Percentiles rank a stretch among this genome's conserved stretches.
Evolutionary conservation across 2,888 invertebrate genomes (phyloP).

Genomic region (Oscheius onirici): DNA sequence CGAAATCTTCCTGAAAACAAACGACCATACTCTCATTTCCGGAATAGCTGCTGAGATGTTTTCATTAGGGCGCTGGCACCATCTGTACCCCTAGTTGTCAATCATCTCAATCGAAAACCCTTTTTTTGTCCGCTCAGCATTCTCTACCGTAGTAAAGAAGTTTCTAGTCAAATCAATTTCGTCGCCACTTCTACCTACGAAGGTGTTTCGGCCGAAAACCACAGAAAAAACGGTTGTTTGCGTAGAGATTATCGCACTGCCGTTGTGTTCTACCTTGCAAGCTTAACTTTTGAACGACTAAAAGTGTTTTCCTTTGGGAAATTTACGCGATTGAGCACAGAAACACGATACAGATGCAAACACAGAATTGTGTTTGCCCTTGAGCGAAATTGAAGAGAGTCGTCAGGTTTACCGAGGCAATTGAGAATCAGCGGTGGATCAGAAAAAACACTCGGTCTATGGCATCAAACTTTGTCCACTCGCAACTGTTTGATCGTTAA

Average conservation of each 20-base stretch:
- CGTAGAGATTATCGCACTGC: constrained; percentile 25
- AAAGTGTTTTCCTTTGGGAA: not conserved
- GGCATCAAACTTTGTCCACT: not conserved
- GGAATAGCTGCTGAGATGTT: not conserved
- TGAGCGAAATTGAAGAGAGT: constrained; percentile 27
- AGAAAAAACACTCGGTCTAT: not conserved
- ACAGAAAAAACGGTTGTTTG: constrained; percentile 17
- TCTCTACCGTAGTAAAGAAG: too few species aligned
- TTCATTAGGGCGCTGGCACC: not conserved
- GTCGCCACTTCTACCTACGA: not conserved
- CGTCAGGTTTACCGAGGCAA: constrained; percentile 25
- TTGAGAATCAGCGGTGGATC: constrained; percentile 21
- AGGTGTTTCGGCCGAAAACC: constrained; percentile 4
- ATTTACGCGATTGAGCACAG: not conserved
- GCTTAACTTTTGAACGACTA: not conserved
- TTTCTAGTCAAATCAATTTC: constrained; percentile 4
- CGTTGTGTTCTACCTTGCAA: constrained; percentile 21
- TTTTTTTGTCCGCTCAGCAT: not conserved
- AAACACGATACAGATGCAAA: constrained; percentile 30
- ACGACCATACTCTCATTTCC: not conserved
- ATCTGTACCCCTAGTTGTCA: not conserved
- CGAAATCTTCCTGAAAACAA: constrained; percentile 54
- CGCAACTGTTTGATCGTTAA: not conserved
- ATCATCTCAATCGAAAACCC: not conserved
- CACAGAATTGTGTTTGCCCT: constrained; percentile 25